Percentiles rank a stretch among this genome's conserved stretches.
Evolutionary conservation across 35 echinoderm and acorn worm genomes (phyloP).

Genomic region (Strongylocentrotus purpuratus): DNA sequence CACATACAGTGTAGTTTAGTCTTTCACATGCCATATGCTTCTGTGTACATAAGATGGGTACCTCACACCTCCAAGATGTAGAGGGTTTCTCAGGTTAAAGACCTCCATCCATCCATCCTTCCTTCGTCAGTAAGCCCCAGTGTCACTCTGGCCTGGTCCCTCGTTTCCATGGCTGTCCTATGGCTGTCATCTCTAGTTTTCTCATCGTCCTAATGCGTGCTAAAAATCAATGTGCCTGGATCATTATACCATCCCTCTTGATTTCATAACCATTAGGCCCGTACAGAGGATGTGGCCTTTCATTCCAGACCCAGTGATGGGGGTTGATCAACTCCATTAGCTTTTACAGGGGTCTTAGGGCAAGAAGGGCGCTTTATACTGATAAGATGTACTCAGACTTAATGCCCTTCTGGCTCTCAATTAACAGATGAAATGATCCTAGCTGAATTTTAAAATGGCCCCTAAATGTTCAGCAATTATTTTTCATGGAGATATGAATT

Average conservation of each 20-base stretch:
- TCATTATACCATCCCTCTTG: slow-evolving; percentile 16
- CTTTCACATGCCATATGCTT: too few relatives aligned
- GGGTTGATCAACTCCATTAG: too few relatives aligned
- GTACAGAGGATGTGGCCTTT: neutral
- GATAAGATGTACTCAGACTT: too few relatives aligned
- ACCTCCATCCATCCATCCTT: neutral
- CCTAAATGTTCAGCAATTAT: neutral
- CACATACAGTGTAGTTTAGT: too few relatives aligned
- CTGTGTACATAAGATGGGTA: too few relatives aligned
- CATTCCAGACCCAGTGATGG: neutral
- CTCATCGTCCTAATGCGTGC: neutral
- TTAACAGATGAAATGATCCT: neutral
- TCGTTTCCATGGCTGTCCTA: neutral
- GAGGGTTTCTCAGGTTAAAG: neutral
- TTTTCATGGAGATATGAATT: neutral
- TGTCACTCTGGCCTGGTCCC: neutral
- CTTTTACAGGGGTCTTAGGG: neutral
- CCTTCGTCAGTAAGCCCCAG: neutral
- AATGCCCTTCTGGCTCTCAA: too few relatives aligned
- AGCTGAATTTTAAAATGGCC: neutral
- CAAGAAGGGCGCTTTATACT: too few relatives aligned
- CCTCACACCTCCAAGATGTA: too few relatives aligned
- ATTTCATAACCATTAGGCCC: neutral
- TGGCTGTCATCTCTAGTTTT: neutral
- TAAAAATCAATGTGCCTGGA: neutral